A percentile compares a stretch with the other conserved stretches of the same genome.
Evolutionary conservation across 1,140 invertebrate genomes (phyloP).

Genomic region (Zaprionus capensis): DNA sequence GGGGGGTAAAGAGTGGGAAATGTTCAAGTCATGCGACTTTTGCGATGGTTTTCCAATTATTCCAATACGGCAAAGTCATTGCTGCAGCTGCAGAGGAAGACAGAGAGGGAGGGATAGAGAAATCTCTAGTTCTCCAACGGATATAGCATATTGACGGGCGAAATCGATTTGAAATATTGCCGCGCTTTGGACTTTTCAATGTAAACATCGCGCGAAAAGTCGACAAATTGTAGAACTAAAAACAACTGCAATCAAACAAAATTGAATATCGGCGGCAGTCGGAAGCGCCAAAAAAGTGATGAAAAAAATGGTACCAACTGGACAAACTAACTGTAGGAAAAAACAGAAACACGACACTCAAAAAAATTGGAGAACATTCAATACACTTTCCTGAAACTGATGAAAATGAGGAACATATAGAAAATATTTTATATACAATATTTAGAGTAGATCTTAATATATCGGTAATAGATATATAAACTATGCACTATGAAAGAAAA

Average conservation of each 20-base stretch:
- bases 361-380: background rate
- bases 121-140: background rate
- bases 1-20: background rate
- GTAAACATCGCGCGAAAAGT: constrained; percentile 73
- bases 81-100: constrained; percentile 15
- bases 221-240: constrained; percentile 77
- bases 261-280: constrained; percentile 77
- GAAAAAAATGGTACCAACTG: constrained; percentile 11
- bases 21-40: constrained; percentile 44
- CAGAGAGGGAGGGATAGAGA: background rate
- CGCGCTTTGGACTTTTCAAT: constrained; percentile 58
- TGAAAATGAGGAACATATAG: background rate
- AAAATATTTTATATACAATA: background rate
- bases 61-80: constrained; percentile 40
- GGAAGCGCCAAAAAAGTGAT: constrained; percentile 60
- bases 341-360: background rate
- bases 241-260: constrained; percentile 80
- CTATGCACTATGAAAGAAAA: too few species aligned
- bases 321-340: constrained; percentile 26
- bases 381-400: background rate
- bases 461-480: too few species aligned
- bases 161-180: constrained; percentile 65
- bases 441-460: background rate
- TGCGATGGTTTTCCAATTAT: constrained; percentile 36
- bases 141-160: background rate